Evolutionary conservation across 2,113 vertebrate species (phyloP), one percentile per base, ranked within the genome.

Genomic region (Pogonocichla stellata): DNA sequence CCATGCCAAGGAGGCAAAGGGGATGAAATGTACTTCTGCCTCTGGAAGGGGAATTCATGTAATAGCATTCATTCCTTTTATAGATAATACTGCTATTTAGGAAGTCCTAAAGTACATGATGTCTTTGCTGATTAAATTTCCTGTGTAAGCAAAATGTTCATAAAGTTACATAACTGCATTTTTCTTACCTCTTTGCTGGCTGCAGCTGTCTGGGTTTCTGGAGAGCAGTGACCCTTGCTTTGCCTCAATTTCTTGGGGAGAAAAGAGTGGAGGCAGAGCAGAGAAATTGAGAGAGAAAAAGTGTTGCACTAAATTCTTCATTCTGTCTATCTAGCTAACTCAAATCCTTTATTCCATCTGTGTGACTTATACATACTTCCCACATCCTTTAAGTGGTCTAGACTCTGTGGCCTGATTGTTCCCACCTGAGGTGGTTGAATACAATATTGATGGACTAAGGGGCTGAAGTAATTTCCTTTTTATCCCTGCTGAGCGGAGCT

Each of bases 81-180:
- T 15, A 93, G 95, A 88, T 93, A 96, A 89, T 34, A 47, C 25
- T 64, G 65, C 90, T 86, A 54, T 92, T 95, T 93, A 94, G 96
- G 95, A 96, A 96, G 88, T 94, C 42, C 67, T 83, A 50, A 95
- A 92, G 95, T 88, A 95, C 91, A 81, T 12, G n/a, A 84, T 95
- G 88, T 94, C 78, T 95, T 93, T 70, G 86, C 74, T 95, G 95
- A 95, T 97, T 96, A 94, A 69, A 94, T 95, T 96, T 97, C 91
- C 88, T 70, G 57, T 90, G 86, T 67, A 93, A 95, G 83, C 61
- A 92, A 96, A 93, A 48, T 20, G 57, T 57, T 91, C 69, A 62
- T 74, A n/a, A 94, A 81, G 64, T 95, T 96, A 90, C 73, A 33
- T 87, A 95, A 94, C 33, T 42, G 57, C 86, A 45, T 89, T 95